phyloP scores from a whole-genome alignment of 1,140 invertebrate species.

The Copidosoma floridanum region DNA sequence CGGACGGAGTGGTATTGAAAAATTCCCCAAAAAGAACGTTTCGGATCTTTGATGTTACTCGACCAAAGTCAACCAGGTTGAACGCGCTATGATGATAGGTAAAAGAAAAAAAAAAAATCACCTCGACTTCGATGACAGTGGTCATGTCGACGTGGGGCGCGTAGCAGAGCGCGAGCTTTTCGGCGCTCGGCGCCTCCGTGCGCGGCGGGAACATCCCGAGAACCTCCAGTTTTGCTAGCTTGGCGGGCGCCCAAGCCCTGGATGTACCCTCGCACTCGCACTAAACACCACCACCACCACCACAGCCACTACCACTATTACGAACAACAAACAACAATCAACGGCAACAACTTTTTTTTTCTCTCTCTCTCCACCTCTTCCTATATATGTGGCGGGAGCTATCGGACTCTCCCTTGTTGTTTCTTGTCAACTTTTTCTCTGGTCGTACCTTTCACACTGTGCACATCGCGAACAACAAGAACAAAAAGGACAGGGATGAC shows the following conservation, averaged over 20 bases:
- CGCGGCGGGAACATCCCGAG: slow-evolving; percentile 56
- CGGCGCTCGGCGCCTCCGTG: slow-evolving; percentile 52
- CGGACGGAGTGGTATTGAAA: background rate
- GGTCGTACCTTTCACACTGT: slow-evolving; percentile 5
- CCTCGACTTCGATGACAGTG: slow-evolving; percentile 55
- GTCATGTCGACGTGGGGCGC: slow-evolving; percentile 56
- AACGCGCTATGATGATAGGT: too few relatives aligned
- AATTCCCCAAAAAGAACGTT: background rate
- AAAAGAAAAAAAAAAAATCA: slow-evolving; percentile 32
- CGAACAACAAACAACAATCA: background rate
- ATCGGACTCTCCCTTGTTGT: too few relatives aligned
- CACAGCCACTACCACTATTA: background rate
- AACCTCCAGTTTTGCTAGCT: slow-evolving; percentile 51
- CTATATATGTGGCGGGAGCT: background rate
- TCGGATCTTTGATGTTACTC: background rate
- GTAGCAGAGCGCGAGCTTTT: slow-evolving; percentile 57
- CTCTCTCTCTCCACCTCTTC: background rate
- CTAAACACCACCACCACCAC: background rate
- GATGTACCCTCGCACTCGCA: too few relatives aligned
- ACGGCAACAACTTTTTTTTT: background rate
- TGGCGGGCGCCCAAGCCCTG: too few relatives aligned
- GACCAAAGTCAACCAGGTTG: too few relatives aligned
- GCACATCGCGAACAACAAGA: background rate
- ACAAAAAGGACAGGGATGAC: background rate
- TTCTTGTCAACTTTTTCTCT: too few relatives aligned